phyloP scores from a whole-genome alignment of 2,888 invertebrate species.

The Cryptosula pallasiana region DNA sequence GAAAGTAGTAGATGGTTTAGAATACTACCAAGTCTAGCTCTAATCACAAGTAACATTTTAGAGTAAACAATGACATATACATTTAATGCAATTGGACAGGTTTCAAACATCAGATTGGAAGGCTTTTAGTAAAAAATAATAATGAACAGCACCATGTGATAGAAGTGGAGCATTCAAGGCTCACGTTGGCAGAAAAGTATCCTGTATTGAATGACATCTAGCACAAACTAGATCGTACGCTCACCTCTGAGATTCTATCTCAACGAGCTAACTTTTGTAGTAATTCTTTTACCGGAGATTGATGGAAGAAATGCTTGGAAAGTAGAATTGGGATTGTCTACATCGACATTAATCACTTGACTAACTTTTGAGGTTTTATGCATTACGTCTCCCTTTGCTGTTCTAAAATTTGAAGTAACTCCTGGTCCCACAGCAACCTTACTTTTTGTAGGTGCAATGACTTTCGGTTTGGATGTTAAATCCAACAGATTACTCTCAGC shows the following conservation, averaged over 20 bases:
- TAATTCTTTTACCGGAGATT: constrained; percentile 5
- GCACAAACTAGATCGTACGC: too few relatives aligned
- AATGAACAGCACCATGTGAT: too few relatives aligned
- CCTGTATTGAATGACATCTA: too few relatives aligned
- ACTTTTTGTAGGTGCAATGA: background rate
- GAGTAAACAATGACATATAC: too few relatives aligned
- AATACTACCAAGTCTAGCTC: too few relatives aligned
- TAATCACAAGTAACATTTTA: too few relatives aligned
- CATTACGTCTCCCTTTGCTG: background rate
- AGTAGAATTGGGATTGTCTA: background rate
- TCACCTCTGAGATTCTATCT: background rate
- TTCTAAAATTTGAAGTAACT: background rate
- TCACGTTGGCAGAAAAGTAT: too few relatives aligned
- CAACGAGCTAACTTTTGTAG: background rate
- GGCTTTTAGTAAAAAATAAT: too few relatives aligned
- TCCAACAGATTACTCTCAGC: background rate
- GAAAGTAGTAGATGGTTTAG: too few relatives aligned
- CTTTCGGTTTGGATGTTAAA: background rate
- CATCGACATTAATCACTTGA: background rate
- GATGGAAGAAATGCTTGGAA: constrained; percentile 4
- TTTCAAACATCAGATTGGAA: too few relatives aligned
- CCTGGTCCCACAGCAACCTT: background rate
- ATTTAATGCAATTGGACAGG: too few relatives aligned
- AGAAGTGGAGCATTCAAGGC: too few relatives aligned
- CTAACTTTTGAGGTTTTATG: background rate